Evolutionary conservation across 2,113 vertebrate genomes (phyloP).

Genomic region (Melanocharis versteri): DNA sequence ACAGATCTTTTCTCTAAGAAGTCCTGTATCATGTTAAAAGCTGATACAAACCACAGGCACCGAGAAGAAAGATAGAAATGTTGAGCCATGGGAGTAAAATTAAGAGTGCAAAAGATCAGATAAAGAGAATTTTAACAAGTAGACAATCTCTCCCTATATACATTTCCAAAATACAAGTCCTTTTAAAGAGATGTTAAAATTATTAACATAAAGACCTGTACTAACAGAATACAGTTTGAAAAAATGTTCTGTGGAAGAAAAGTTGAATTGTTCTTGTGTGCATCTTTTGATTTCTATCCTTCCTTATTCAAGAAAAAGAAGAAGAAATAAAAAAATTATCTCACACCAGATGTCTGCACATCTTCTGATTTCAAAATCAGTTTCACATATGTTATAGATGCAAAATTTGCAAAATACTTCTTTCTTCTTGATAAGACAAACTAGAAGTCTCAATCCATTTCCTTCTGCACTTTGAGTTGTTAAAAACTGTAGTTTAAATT

Average conservation of each 20-base stretch:
- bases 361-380: background rate
- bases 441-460: background rate
- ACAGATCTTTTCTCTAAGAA: background rate
- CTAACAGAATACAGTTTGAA: background rate
- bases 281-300: background rate
- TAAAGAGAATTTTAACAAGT: background rate
- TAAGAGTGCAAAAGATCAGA: background rate
- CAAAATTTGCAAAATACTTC: background rate
- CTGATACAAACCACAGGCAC: background rate
- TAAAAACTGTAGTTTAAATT: background rate
- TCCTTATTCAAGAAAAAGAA: background rate
- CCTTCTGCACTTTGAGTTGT: background rate
- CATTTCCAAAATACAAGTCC: background rate
- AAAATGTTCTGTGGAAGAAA: background rate
- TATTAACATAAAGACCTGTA: background rate
- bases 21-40: background rate
- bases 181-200: background rate
- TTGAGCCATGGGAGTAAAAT: background rate
- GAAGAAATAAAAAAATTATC: background rate
- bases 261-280: background rate
- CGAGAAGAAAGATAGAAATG: background rate
- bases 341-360: background rate
- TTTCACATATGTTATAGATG: background rate
- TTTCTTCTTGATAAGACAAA: background rate
- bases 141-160: background rate